Evolutionary conservation across 2,888 invertebrate genomes (phyloP).

Genomic region (Camponotus fellah): DNA sequence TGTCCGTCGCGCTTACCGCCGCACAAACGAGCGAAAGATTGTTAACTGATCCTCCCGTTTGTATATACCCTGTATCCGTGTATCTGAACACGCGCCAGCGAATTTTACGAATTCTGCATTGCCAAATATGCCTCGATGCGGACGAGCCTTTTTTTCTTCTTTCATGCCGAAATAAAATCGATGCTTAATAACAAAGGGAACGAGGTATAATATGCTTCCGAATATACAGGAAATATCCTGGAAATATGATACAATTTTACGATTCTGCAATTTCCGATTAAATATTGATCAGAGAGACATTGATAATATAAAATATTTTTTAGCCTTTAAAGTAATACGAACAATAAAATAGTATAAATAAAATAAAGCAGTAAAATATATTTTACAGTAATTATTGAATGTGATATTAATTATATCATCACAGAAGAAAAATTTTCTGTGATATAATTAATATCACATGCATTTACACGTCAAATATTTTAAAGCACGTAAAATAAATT

Average conservation of each 20-base stretch:
- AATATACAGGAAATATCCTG: not conserved
- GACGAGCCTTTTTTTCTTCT: not conserved
- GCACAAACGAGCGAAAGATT: constrained; percentile 56
- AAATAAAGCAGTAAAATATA: not conserved
- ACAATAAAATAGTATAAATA: not conserved
- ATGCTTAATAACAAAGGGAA: not conserved
- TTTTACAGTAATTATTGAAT: not conserved
- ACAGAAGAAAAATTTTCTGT: not conserved
- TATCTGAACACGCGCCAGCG: constrained; percentile 6
- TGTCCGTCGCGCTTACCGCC: constrained; percentile 47
- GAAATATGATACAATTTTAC: constrained; percentile 8
- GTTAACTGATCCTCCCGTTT: constrained; percentile 41
- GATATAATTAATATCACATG: not conserved
- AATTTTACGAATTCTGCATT: not conserved
- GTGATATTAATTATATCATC: too few relatives aligned
- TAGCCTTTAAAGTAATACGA: not conserved
- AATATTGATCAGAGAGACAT: not conserved
- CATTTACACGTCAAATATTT: not conserved
- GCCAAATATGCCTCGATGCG: constrained; percentile 26
- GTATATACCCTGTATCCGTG: not conserved
- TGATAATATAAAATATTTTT: not conserved
- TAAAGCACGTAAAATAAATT: not conserved
- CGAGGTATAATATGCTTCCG: not conserved
- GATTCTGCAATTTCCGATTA: not conserved
- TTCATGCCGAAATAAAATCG: not conserved